Percentiles rank a stretch among this genome's conserved stretches.
Evolutionary conservation across 2,113 vertebrate genomes (phyloP).

Genomic region (Oreocharis arfaki): DNA sequence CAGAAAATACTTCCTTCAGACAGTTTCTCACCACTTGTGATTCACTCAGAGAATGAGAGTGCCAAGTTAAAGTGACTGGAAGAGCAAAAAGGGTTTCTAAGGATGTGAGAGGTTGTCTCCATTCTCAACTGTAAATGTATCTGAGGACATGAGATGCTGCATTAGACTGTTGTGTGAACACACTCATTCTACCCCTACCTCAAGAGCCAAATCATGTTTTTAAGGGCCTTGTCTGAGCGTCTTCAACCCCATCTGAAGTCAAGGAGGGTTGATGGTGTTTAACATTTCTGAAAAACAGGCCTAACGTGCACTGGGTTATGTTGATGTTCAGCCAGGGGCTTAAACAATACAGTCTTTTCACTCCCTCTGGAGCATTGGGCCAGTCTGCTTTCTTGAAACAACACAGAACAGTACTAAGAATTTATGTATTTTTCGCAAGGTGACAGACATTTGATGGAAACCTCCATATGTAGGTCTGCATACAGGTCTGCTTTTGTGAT

Average conservation of each 20-base stretch:
- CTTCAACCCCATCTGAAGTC: not conserved
- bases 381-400: not conserved
- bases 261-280: not conserved
- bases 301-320: not conserved
- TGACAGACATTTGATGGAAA: not conserved
- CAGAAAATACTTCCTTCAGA: not conserved
- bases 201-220: not conserved
- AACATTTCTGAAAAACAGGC: not conserved
- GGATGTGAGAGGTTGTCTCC: not conserved
- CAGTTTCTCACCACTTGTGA: not conserved
- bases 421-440: not conserved
- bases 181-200: not conserved
- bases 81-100: not conserved
- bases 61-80: not conserved
- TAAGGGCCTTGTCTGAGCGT: not conserved
- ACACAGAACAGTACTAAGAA: not conserved
- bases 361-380: not conserved
- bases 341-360: not conserved
- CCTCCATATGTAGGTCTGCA: not conserved
- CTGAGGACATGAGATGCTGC: not conserved
- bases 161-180: not conserved
- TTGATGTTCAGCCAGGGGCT: not conserved
- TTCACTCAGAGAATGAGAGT: not conserved
- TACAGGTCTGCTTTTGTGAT: not conserved
- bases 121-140: not conserved